Base-by-base conservation (phyloP, 2,113 vertebrate species). In the Vireo altiloquus region DNA sequence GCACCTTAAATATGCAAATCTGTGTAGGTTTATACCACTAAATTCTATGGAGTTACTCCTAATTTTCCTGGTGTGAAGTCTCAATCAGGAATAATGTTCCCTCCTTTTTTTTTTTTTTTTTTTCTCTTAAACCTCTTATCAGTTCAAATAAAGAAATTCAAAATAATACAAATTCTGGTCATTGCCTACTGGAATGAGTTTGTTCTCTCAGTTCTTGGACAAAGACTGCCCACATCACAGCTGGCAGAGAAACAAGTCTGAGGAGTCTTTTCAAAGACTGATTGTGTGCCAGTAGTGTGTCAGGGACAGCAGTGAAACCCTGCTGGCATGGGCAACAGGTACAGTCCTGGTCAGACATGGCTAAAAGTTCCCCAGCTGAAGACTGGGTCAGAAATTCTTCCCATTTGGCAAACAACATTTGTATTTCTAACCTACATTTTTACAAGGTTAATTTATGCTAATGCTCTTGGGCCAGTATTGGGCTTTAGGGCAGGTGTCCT, bases 241-340 rank as follows among this genome's bases (percentile, higher is more conserved):
- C 44, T 71, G 52, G 52, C 49, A 84, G 42, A 71, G 77, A 71
- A 84, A 66, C 39, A 42, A 44, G 15, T 63, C 56, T 2, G 0
- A 56, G 56, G 15, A 66, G 24, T 11, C 12, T 86, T 86, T 65
- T 49, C 11, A 31, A 44, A 71, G 72, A n/a, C 44, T 10, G 44
- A 65, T 0, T 16, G 33, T 27, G 16, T 76, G 57, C 74, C 74
- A 60, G 31, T 18, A 7, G 30, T 17, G 25, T 57, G 28, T 74
- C 5, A 1, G 24, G 53, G 64, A 35, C 35, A 81, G 72, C 72
- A 54, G 4, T 15, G 40, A 77, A 24, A 18, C 49, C 18, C 40
- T 3, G 0, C 84, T 64, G 35, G 28, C 33, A 25, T 2, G 0
- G 39, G 47, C 56, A 71, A 2, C 10, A 17, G 56, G 22, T 56